Base-by-base conservation (phyloP, 2,888 invertebrate genomes). In the Callimorpha dominula region DNA sequence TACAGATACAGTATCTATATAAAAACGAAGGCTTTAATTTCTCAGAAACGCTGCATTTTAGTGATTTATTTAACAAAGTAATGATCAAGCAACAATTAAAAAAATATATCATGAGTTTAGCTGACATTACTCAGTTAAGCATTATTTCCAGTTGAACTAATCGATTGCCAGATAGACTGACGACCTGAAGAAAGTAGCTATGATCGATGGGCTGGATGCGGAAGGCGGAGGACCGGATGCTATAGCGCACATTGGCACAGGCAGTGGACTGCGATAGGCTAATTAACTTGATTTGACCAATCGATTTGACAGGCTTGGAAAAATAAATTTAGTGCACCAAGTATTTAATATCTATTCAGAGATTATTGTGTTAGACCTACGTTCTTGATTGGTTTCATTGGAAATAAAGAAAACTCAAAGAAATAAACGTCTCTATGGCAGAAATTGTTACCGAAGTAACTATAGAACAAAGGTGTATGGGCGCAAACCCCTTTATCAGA, bases 401-500 rank as follows among this genome's bases (percentile, higher is more conserved):
- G 42, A 71, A 60, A 74, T 78, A 79, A 77, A 73, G 71, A 72
- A 70, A 78, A 78, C 76, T 78, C 68, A 76, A 75, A 76, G 60
- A 71, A 81, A 81, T 78, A 80, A 65, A 72, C 74, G 73, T 81
- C 82, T 85, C 75, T 79, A 73, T 81, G 76, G 78, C 77, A 80
- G 76, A 83, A 79, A 81, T 86, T 85, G 83, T 86, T 80, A 76
- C 79, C 67, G 79, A 78, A 75, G 74, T 82, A 76, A 75, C 66
- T 76, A 77, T 81, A 80, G 84, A 89, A 91, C 91, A 91, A 90
- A 90, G 88, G 88, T 90, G 87, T 84, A 85, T 83, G 84, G 82
- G 85, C 85, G 86, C 86, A 88, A 87, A 89, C 87, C 85, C 86
- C 89, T 91, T 92, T 91, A 91, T 92, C 91, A 91, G 89, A 91